Base-by-base conservation (phyloP, 2,113 vertebrate genomes). In the Sinosuthora webbiana region DNA sequence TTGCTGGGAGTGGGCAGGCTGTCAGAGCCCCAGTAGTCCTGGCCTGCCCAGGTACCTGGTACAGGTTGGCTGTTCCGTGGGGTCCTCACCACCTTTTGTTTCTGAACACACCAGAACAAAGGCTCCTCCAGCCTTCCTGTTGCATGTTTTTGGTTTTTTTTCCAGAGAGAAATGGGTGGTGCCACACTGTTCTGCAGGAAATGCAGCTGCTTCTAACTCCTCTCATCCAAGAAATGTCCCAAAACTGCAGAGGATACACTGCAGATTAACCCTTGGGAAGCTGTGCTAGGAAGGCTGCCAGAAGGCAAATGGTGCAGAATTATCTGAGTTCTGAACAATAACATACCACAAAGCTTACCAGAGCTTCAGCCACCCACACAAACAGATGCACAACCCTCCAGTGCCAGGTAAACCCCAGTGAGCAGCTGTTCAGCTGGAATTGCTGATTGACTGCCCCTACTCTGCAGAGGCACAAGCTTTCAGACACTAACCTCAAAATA, bases 371-470 rank as follows among this genome's bases (percentile, higher is more conserved):
- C n/a, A 53, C 49, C 76, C 53, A 33, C 31, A 25, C 28, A 60
- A 41, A 55, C 6, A 62, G 67, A 68, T 5, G 20, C 22, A 55
- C 21, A 82, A 33, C 3, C 27, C 68, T 8, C 25, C 56, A 55
- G 35, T 11, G 42, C 55, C 65, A 63, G 81, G 64, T 39, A 69
- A 89, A 91, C 15, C 9, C 5, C 8, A 37, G 53, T 0, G 27
- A 80, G 41, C 50, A 83, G 41, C 50, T 73, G 24, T 12, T 76
- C 31, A 68, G 69, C 64, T 83, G 77, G 35, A 47, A 39, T 1
- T 65, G 41, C 45, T 42, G 35, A 63, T 28, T 0, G 2, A 45
- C 45, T 81, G 45, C 33, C 1, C 0, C 4, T 53, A 4, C 10
- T 41, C 42, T 75, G 31, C 68, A 83, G 33, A 11, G 35, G 25